Evolutionary conservation across 2,888 invertebrate species (phyloP).

Genomic region (Temnothorax rugatulus): DNA sequence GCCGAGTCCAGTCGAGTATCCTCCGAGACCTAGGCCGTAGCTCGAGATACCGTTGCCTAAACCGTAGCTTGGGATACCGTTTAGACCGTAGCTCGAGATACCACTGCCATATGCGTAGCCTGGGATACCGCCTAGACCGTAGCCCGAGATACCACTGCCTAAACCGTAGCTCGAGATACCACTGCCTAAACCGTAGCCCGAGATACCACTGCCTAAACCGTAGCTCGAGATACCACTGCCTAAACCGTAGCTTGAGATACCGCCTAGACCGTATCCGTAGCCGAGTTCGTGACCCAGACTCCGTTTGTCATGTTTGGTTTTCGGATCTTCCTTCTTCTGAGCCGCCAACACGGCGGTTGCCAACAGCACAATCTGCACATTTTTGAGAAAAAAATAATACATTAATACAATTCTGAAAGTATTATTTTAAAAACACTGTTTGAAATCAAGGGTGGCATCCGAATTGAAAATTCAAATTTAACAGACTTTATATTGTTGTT

Average conservation of each 20-base stretch:
- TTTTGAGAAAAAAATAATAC: neutral
- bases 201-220: neutral
- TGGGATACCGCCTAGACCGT: too few species aligned
- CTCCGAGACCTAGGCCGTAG: neutral
- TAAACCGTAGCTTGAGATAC: neutral
- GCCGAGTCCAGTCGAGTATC: slow-evolving; percentile 17
- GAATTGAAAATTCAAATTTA: neutral
- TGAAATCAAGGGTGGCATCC: neutral
- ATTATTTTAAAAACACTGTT: neutral
- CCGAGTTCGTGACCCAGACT: slow-evolving; percentile 66
- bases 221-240: neutral
- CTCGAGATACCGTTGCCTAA: too few species aligned
- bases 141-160: neutral
- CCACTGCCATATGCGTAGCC: too few species aligned
- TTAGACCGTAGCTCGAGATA: too few species aligned
- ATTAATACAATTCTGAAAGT: slow-evolving; percentile 2
- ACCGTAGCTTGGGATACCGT: too few species aligned
- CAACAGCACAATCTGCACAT: slow-evolving; percentile 72
- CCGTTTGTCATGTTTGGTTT: slow-evolving; percentile 70
- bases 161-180: neutral
- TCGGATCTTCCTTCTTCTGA: slow-evolving; percentile 43
- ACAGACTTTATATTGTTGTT: neutral
- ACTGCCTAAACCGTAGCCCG: neutral
- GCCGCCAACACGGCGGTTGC: slow-evolving; percentile 69
- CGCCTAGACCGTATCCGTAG: slow-evolving; percentile 30